Base-by-base conservation (phyloP, 2,888 invertebrate genomes). In the Pyrgus malvae region DNA sequence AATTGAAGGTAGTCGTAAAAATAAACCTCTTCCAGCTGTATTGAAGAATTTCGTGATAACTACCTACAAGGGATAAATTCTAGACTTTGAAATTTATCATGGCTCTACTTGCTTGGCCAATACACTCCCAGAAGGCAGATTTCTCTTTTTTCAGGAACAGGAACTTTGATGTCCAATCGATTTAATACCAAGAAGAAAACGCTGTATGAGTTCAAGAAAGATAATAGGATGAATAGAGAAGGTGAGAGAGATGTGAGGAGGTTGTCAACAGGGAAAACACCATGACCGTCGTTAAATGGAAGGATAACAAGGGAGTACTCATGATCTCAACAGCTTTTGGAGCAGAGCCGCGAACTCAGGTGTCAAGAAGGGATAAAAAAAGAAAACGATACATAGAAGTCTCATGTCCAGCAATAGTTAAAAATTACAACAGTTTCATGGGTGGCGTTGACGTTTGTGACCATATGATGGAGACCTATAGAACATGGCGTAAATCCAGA, bases 361-460 rank as follows among this genome's bases (percentile, higher is more conserved):
- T 21, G 21, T 6, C 21, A 4, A 21, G 21, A 21, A 4, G 21
- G 21, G 21, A 21, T 4, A 21, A 21, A 6, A 21, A 21, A 6
- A 4, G 3, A 21, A 21, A 6, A 6, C 21, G 6, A 6, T 21
- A 21, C 6, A 21, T 21, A 3, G 21, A 4, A 3, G 21, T 21
- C 6, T 21, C 21, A 3, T 21, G 21, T 21, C 29, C 29, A 42
- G 12, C 29, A n/a, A 46, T 33, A 31, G 16, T 19, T 31, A 46
- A 19, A 21, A 21, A 21, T 21, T 21, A 21, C 21, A 21, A 21
- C 21, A 6, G 3, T 6, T 21, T 21, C 21, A 31, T 45, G 31
- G 31, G 45, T 29, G 45, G 45, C 29, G 31, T 21, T 21, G 45
- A 31, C 29, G 2, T 29, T 29, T 45, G 44, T 45, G 44, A 45